Evolutionary conservation across 1,140 invertebrate genomes (phyloP).

Genomic region (Hypothenemus hampei): DNA sequence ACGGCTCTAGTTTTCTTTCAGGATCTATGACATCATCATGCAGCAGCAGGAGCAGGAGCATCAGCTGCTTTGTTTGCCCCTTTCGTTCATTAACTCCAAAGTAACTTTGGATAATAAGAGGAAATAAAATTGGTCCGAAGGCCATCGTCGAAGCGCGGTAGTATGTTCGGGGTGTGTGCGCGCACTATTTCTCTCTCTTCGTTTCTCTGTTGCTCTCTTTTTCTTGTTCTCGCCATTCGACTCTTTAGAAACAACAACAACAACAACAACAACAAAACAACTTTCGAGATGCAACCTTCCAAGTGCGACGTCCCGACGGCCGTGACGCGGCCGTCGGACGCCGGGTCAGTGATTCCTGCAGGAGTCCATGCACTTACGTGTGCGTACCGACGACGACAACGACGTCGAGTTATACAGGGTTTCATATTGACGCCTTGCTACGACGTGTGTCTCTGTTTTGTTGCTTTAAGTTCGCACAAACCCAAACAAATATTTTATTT

Average conservation of each 20-base stretch:
- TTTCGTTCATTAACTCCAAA: constrained; percentile 25
- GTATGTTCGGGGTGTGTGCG: constrained; percentile 7
- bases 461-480: too few species aligned
- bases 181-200: constrained; percentile 2
- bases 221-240: too few species aligned
- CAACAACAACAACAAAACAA: constrained; percentile 13
- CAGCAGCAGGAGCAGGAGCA: too few species aligned
- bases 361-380: constrained; percentile 5
- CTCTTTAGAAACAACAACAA: constrained; percentile 25
- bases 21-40: too few species aligned
- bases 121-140: constrained; percentile 21
- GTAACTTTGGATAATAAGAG: constrained; percentile 24
- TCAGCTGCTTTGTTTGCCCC: constrained; percentile 12
- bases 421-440: too few species aligned
- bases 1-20: too few species aligned
- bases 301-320: constrained; percentile 28
- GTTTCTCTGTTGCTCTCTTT: too few species aligned
- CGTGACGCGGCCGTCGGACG: constrained; percentile 10
- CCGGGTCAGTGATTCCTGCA: constrained; percentile 25
- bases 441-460: too few species aligned
- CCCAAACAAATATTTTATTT: too few species aligned
- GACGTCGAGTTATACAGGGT: too few species aligned
- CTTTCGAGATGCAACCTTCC: constrained; percentile 18
- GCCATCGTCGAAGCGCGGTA: constrained; percentile 6
- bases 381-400: background rate